These are phyloP conservation scores for Tinea pellionella DNA, from an alignment of 2,888 invertebrate genomes.

Conservation along the genomic window DNA sequence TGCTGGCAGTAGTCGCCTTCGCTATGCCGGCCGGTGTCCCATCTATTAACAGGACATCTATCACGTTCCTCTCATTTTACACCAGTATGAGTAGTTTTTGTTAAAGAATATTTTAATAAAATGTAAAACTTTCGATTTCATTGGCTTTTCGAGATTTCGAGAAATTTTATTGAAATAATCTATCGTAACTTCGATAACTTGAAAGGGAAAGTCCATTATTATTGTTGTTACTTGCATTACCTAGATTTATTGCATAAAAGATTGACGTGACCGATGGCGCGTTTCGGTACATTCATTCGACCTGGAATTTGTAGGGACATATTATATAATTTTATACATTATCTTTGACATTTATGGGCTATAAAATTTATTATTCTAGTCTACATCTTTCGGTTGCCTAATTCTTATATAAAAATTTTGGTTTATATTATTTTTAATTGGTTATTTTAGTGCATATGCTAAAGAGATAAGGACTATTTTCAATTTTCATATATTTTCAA, in stretches of 20 bases:
- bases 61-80: too few relatives aligned
- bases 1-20: too few relatives aligned
- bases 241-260: neutral
- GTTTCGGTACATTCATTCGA: neutral
- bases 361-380: neutral
- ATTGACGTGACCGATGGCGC: neutral
- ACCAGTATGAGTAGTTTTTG: too few relatives aligned
- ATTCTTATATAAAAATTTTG: neutral
- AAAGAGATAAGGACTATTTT: too few relatives aligned
- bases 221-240: neutral
- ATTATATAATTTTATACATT: neutral
- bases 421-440: too few relatives aligned
- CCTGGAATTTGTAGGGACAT: neutral
- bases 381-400: neutral
- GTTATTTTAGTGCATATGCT: too few relatives aligned
- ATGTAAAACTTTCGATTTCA: neutral
- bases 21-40: too few relatives aligned
- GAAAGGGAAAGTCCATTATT: neutral
- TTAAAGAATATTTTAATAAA: too few relatives aligned
- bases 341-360: neutral
- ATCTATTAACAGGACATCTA: too few relatives aligned
- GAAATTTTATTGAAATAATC: neutral
- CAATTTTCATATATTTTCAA: too few relatives aligned
- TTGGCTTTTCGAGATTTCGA: neutral
- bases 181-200: neutral